Base-by-base conservation (phyloP, 2,888 invertebrate genomes). In the Pristionchus entomophagus region DNA sequence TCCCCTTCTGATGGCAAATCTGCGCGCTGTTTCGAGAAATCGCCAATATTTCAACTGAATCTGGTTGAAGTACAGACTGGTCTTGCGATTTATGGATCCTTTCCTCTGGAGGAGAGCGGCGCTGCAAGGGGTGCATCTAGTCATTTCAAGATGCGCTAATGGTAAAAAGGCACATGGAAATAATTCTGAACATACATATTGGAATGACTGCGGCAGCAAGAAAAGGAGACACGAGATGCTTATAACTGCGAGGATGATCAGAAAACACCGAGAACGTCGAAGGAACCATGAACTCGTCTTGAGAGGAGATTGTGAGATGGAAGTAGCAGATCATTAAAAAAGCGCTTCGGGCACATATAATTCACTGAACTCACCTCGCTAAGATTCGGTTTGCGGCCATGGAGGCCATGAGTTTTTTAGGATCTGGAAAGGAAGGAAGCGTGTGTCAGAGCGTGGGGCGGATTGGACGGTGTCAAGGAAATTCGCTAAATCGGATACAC, bases 301-400 rank as follows among this genome's bases (percentile, higher is more conserved):
- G 49, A 26, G 22, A 32, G 19, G 14, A 41, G n/a, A n/a, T 10
- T 1, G 35, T 19, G 65, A 17, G 19, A 65, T 35, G 32, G 32
- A 17, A 65, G n/a, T n/a, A 65, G 14, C 22, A 59, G 35, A 82
- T 38, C 19, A 26, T 29, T 1, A 29, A 78, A 49, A 32, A 49
- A n/a, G n/a, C n/a, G n/a, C n/a, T n/a, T n/a, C n/a, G n/a, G n/a
- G n/a, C n/a, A n/a, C n/a, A n/a, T n/a, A n/a, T n/a, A n/a, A n/a
- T n/a, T n/a, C n/a, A n/a, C n/a, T n/a, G n/a, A 26, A n/a, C 62
- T 62, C 29, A 84, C 83, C 83, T 84, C 45, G 83, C 83, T 45
- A 84, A 22, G 22, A 84, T 6, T 49, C 83, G 41, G 32, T 62
- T 45, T 8, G 83, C 62, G 83, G 83, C 62, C 83, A 84, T 84